phyloP scores from a whole-genome alignment of 1,140 invertebrate genomes.

The Trichonephila clavata region DNA sequence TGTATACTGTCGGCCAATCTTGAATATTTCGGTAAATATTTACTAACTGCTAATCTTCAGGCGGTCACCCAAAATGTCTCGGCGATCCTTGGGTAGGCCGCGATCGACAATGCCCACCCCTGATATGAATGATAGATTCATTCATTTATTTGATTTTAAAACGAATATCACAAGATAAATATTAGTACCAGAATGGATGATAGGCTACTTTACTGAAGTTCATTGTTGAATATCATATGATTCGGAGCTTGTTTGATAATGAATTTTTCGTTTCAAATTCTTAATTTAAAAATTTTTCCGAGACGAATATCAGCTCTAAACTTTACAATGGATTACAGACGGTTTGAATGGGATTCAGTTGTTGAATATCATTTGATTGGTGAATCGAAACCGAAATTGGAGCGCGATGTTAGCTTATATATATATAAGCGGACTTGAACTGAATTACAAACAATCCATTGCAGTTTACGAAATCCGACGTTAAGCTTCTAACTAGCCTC shows the following conservation, averaged over 20 bases:
- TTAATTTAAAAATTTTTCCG: too few relatives aligned
- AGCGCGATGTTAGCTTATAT: background rate
- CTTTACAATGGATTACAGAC: too few relatives aligned
- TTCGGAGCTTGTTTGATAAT: too few relatives aligned
- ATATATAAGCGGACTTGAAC: background rate
- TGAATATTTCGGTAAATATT: too few relatives aligned
- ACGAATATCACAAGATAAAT: background rate
- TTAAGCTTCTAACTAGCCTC: constrained; percentile 50
- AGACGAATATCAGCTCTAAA: too few relatives aligned
- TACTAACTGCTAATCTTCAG: too few relatives aligned
- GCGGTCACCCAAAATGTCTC: too few relatives aligned
- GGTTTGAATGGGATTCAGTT: too few relatives aligned
- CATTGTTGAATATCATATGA: background rate
- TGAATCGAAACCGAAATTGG: background rate
- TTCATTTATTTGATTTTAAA: background rate
- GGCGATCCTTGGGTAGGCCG: too few relatives aligned
- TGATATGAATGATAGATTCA: background rate
- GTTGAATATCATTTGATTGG: background rate
- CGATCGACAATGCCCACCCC: too few relatives aligned
- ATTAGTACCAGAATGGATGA: background rate
- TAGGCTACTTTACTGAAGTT: background rate
- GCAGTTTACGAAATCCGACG: constrained; percentile 38
- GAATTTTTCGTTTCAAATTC: too few relatives aligned
- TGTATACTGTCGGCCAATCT: too few relatives aligned
- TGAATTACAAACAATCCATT: background rate